A percentile compares a stretch with the other conserved stretches of the same genome.
These are phyloP conservation scores for Choloepus didactylus DNA, from an alignment of 2,797 vertebrate genomes.

Conservation along the genomic window DNA sequence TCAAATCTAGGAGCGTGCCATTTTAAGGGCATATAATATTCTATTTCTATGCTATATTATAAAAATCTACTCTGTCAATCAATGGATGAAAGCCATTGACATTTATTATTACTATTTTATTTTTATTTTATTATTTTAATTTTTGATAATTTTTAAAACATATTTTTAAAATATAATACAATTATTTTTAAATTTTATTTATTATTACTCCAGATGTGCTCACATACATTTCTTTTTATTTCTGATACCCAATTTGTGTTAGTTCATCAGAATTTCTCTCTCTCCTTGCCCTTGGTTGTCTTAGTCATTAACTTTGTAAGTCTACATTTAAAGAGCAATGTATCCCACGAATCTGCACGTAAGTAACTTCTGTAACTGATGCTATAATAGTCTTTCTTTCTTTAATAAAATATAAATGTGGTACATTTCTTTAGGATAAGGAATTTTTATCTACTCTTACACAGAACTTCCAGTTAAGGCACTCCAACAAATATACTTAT, in stretches of 20 bases:
- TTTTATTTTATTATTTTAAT: too few species aligned
- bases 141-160: constrained; percentile 31
- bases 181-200: too few species aligned
- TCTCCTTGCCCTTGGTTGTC: background rate
- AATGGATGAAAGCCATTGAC: constrained; percentile 44
- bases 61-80: constrained; percentile 54
- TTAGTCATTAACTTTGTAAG: constrained; percentile 56
- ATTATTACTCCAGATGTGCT: constrained; percentile 59
- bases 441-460: background rate
- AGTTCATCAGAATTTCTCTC: constrained; percentile 24
- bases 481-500: background rate
- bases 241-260: constrained; percentile 19
- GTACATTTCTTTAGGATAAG: background rate
- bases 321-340: constrained; percentile 30
- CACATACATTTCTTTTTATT: constrained; percentile 61
- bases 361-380: background rate
- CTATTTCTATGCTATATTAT: constrained; percentile 55
- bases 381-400: background rate
- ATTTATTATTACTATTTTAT: background rate
- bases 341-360: background rate
- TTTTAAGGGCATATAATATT: constrained; percentile 75
- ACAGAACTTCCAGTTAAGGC: background rate
- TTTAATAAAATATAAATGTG: constrained; percentile 33
- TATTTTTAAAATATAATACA: background rate
- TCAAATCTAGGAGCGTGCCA: constrained; percentile 74